A percentile compares a stretch with the other conserved stretches of the same genome.
Conservation (phyloP, 2,797 vertebrate species). For the Eulemur rubriventer region DNA sequence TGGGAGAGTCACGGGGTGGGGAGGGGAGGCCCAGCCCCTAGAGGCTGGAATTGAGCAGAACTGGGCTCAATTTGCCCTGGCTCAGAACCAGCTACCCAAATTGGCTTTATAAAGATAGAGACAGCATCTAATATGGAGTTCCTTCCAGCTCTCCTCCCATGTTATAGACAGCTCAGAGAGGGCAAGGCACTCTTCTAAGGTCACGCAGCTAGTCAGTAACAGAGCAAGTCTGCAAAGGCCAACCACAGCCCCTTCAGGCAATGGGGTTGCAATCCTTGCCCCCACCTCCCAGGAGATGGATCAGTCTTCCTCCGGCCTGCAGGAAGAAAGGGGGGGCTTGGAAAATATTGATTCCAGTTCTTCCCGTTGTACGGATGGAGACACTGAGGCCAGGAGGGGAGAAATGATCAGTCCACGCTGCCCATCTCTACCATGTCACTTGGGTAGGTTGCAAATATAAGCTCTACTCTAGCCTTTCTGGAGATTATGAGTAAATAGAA, state of each 20-base stretch:
- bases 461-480: not conserved
- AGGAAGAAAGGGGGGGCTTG: not conserved
- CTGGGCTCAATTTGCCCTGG: not conserved
- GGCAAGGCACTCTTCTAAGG: not conserved
- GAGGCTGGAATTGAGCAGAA: not conserved
- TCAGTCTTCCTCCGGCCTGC: not conserved
- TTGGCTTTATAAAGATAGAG: constrained; percentile 32
- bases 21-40: not conserved
- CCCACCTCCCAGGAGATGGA: not conserved
- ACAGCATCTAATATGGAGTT: not conserved
- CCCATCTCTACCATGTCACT: not conserved
- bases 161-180: not conserved
- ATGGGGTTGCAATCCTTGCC: not conserved
- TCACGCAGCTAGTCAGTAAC: not conserved
- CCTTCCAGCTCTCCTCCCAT: not conserved
- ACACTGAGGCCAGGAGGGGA: not conserved
- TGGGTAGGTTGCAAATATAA: not conserved
- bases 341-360: not conserved
- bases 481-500: not conserved
- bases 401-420: not conserved
- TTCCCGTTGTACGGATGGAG: not conserved
- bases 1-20: not conserved
- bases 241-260: not conserved
- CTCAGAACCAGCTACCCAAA: constrained; percentile 37
- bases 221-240: not conserved